Conservation (phyloP, 2,888 invertebrate genomes). For the Cataglyphis albicans region DNA sequence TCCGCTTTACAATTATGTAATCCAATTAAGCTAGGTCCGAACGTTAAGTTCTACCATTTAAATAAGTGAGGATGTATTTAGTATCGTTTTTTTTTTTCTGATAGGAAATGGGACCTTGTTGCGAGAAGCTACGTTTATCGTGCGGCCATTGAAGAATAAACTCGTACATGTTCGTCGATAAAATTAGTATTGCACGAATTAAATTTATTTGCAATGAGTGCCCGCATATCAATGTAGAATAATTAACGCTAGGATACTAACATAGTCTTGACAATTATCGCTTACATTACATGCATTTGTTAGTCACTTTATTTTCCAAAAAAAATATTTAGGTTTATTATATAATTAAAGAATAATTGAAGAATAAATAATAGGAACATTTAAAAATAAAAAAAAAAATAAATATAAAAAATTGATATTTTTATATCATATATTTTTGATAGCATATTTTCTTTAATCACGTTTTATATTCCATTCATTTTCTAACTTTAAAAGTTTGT, state of each 20-base stretch:
- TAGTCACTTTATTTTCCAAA: not conserved
- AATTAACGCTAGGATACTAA: not conserved
- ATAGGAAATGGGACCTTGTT: conserved; percentile 2
- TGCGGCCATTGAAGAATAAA: conserved; percentile 5
- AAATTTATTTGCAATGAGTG: conserved; percentile 9
- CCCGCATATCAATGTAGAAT: conserved; percentile 1
- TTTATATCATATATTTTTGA: too few species aligned
- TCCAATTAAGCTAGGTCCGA: conserved; percentile 32
- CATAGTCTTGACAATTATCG: not conserved
- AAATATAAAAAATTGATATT: too few species aligned
- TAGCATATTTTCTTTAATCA: not conserved
- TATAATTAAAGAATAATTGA: not conserved
- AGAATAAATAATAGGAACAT: not conserved
- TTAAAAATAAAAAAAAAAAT: not conserved
- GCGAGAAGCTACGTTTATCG: conserved; percentile 29
- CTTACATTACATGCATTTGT: not conserved
- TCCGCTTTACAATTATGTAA: conserved; percentile 43
- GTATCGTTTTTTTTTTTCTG: not conserved
- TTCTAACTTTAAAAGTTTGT: not conserved
- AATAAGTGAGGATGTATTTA: not conserved
- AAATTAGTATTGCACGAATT: conserved; percentile 14
- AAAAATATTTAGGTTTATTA: not conserved
- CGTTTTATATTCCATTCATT: not conserved
- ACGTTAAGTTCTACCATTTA: conserved; percentile 11
- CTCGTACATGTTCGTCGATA: not conserved